Evolutionary conservation across 64 coral and sea anemone species (phyloP).

Genomic region (Actinia tenebrosa): DNA sequence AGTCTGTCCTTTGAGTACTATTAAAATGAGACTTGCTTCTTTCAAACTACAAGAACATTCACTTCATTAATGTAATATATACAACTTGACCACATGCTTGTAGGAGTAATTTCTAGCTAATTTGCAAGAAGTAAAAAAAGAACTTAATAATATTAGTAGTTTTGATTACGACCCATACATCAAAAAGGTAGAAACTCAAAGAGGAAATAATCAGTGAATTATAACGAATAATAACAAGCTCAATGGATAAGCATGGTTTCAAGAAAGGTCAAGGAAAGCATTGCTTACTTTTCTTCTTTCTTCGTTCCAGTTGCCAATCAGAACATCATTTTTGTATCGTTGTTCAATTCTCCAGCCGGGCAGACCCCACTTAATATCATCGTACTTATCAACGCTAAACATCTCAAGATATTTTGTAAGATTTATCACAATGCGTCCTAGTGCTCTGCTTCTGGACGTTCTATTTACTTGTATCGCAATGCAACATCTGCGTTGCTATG

Average conservation of each 20-base stretch:
- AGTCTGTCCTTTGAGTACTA: conserved; percentile 91
- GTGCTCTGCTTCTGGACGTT: not conserved
- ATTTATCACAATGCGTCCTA: not conserved
- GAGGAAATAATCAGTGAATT: not conserved
- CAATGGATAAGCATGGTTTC: too few species aligned
- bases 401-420: conserved; percentile 17
- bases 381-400: conserved; percentile 28
- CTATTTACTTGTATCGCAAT: conserved; percentile 7
- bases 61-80: not conserved
- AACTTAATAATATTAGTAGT: too few species aligned
- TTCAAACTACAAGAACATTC: conserved; percentile 62
- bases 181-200: too few species aligned
- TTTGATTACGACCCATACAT: too few species aligned
- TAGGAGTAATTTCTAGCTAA: too few species aligned
- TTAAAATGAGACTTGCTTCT: conserved; percentile 45
- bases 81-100: not conserved
- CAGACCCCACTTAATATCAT: conserved; percentile 79
- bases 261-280: not conserved
- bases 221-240: too few species aligned
- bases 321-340: conserved; percentile 74
- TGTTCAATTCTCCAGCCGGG: conserved; percentile 98
- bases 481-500: not conserved
- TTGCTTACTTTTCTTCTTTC: conserved; percentile 82
- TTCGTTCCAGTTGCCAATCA: conserved; percentile 98
- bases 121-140: too few species aligned